phyloP scores from a whole-genome alignment of 2,113 vertebrate species.

The Recurvirostra avosetta region DNA sequence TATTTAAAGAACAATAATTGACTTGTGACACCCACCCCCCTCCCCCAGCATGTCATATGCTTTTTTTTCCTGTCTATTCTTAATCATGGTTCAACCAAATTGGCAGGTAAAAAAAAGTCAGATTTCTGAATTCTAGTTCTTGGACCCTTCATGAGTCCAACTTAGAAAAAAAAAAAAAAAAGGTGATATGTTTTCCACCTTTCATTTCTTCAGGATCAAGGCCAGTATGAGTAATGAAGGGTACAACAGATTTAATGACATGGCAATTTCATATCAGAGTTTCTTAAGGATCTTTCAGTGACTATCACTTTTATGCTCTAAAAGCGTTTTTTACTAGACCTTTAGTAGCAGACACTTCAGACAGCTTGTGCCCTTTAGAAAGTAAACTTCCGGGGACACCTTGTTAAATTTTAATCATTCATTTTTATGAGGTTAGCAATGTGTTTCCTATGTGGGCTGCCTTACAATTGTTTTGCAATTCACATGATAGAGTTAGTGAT shows the following conservation, averaged over 20 bases:
- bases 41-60: background rate
- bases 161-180: background rate
- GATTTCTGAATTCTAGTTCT: background rate
- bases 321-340: background rate
- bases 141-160: background rate
- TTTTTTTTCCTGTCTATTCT: background rate
- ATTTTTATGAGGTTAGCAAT: background rate
- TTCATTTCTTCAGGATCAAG: background rate
- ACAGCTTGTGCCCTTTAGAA: background rate
- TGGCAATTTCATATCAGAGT: background rate
- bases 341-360: background rate
- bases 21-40: background rate
- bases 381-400: background rate
- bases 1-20: conserved; percentile 9
- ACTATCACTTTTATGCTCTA: background rate
- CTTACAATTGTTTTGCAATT: background rate
- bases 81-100: background rate
- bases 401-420: background rate
- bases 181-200: background rate
- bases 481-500: background rate
- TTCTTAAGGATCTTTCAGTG: background rate
- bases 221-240: background rate
- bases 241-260: background rate
- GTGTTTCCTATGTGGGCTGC: background rate
- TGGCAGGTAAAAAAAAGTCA: background rate